Conservation (phyloP, 2,113 vertebrate genomes). For the Nesospiza acunhae region DNA sequence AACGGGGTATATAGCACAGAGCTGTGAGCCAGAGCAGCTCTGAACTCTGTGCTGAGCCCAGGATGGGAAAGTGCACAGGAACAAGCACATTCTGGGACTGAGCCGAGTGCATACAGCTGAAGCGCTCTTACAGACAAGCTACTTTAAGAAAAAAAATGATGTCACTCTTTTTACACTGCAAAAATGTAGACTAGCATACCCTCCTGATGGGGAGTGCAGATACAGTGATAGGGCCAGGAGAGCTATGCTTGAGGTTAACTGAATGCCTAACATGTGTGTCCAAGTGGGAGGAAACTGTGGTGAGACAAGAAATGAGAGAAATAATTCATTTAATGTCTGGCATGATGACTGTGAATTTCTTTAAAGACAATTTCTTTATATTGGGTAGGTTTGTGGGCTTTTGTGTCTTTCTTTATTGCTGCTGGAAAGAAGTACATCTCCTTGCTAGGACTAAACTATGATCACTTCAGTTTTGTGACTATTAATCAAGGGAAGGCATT, state of each 20-base stretch:
- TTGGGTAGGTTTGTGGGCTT: constrained; percentile 14
- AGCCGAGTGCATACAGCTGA: neutral
- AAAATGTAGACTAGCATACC: constrained; percentile 36
- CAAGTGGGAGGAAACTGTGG: constrained; percentile 71
- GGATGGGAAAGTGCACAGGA: neutral
- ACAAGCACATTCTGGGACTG: neutral
- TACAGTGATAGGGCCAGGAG: constrained; percentile 30
- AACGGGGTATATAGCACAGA: neutral
- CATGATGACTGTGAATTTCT: constrained; percentile 15
- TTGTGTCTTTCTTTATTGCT: neutral
- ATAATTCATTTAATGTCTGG: constrained; percentile 66
- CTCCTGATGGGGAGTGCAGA: constrained; percentile 54
- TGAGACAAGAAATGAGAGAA: constrained; percentile 61
- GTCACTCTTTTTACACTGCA: constrained; percentile 62
- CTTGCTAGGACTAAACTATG: constrained; percentile 40
- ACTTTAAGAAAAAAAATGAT: constrained; percentile 60
- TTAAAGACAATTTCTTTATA: constrained; percentile 39
- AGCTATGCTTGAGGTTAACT: constrained; percentile 31
- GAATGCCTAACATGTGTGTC: constrained; percentile 65
- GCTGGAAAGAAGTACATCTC: constrained; percentile 34
- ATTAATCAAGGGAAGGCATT: constrained; percentile 45
- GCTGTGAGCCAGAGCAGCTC: neutral
- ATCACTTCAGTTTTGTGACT: constrained; percentile 36
- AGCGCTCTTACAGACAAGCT: neutral
- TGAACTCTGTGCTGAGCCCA: neutral